Evolutionary conservation across 2,888 invertebrate genomes (phyloP).

Genomic region (Sipha maydis): DNA sequence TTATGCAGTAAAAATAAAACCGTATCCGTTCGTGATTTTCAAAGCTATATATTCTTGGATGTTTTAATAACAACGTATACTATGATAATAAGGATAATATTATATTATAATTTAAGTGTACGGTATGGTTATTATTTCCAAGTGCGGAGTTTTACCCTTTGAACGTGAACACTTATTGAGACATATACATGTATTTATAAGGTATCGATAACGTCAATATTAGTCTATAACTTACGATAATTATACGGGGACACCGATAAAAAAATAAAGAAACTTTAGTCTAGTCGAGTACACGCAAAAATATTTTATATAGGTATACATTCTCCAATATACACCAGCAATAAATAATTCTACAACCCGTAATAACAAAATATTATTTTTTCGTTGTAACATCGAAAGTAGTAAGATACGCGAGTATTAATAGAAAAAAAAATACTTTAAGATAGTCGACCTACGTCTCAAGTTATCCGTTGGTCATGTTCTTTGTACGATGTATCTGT

Average conservation of each 20-base stretch:
- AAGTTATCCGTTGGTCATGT: too few species aligned
- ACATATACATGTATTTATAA: not conserved
- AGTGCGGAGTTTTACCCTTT: not conserved
- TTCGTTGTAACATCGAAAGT: not conserved
- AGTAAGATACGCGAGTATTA: not conserved
- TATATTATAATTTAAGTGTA: not conserved
- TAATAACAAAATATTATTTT: not conserved
- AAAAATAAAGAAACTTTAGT: not conserved
- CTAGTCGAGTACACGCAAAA: not conserved
- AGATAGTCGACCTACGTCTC: too few species aligned
- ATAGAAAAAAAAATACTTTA: too few species aligned
- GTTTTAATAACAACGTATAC: not conserved
- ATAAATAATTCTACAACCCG: not conserved
- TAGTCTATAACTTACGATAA: not conserved
- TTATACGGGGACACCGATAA: not conserved
- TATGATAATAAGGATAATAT: constrained; percentile 17
- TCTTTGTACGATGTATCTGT: too few species aligned
- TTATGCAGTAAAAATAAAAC: not conserved
- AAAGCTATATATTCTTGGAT: not conserved
- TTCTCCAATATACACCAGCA: not conserved
- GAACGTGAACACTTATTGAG: not conserved
- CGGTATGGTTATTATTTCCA: constrained; percentile 14
- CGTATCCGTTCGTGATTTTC: not conserved
- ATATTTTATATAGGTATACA: not conserved
- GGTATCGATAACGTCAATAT: not conserved